These are phyloP conservation scores for Erythrolamprus reginae DNA, from an alignment of 2,113 vertebrate species.

Conservation along the genomic window DNA sequence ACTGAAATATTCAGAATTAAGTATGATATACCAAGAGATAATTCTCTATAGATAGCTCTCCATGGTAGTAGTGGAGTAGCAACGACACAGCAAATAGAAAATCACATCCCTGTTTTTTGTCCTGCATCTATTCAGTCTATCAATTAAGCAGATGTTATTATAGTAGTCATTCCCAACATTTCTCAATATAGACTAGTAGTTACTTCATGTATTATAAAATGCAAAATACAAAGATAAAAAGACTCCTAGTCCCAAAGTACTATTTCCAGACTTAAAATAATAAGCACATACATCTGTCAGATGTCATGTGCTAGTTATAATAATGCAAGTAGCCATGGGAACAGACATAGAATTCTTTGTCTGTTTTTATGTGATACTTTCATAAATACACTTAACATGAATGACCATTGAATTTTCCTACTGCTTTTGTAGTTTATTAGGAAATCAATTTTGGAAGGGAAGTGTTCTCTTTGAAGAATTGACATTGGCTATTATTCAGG, in stretches of 20 bases:
- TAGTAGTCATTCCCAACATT: neutral
- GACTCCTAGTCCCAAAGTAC: neutral
- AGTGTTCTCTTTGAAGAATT: neutral
- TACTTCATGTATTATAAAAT: neutral
- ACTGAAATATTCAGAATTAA: neutral
- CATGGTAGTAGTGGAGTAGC: neutral
- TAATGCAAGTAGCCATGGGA: neutral
- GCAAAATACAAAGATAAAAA: accelerated
- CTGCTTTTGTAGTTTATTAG: neutral
- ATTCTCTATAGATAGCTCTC: neutral
- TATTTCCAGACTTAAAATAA: conserved; percentile 13
- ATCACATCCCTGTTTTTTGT: neutral
- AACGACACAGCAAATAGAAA: neutral
- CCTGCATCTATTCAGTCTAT: neutral
- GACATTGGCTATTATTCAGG: neutral
- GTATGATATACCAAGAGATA: neutral
- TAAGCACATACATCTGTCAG: neutral
- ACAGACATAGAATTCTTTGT: neutral
- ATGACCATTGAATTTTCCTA: neutral
- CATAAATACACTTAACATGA: neutral
- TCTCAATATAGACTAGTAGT: neutral
- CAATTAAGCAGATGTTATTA: neutral
- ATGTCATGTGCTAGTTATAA: neutral
- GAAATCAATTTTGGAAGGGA: neutral
- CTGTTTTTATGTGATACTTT: neutral